Conservation (phyloP, 2,113 vertebrate genomes). For the Todiramphus chloris region DNA sequence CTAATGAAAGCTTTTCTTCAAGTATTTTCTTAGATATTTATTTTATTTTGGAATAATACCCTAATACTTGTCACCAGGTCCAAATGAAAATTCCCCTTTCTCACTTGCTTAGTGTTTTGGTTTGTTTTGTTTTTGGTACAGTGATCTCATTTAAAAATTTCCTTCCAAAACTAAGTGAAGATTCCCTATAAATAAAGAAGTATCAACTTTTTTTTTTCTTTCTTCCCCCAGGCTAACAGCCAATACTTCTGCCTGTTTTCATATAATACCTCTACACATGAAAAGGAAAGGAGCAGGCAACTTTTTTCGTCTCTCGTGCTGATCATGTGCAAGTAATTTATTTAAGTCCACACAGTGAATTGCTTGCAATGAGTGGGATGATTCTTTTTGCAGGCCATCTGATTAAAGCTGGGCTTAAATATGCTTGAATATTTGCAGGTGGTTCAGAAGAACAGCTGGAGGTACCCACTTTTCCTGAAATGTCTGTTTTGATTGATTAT, state of each 20-base stretch:
- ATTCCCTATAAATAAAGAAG: not conserved
- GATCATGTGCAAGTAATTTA: slow-evolving; percentile 3
- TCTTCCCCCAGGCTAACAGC: not conserved
- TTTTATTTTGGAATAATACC: not conserved
- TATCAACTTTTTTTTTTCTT: not conserved
- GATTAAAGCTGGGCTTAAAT: not conserved
- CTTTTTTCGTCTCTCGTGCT: not conserved
- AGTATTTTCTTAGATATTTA: not conserved
- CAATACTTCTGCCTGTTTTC: not conserved
- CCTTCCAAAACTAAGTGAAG: not conserved
- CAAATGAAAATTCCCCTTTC: not conserved
- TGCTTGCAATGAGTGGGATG: not conserved
- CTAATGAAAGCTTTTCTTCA: not conserved
- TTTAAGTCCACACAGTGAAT: not conserved
- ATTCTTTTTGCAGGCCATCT: not conserved
- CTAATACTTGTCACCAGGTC: not conserved
- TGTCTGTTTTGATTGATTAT: not conserved
- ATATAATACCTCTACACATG: not conserved
- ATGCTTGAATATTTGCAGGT: not conserved
- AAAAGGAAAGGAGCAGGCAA: not conserved
- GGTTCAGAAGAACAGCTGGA: not conserved
- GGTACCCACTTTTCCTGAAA: not conserved
- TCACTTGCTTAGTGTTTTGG: not conserved
- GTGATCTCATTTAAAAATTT: not conserved
- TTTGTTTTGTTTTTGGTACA: not conserved